Base-by-base conservation (phyloP, 2,797 vertebrate species). In the Tamandua tetradactyla region DNA sequence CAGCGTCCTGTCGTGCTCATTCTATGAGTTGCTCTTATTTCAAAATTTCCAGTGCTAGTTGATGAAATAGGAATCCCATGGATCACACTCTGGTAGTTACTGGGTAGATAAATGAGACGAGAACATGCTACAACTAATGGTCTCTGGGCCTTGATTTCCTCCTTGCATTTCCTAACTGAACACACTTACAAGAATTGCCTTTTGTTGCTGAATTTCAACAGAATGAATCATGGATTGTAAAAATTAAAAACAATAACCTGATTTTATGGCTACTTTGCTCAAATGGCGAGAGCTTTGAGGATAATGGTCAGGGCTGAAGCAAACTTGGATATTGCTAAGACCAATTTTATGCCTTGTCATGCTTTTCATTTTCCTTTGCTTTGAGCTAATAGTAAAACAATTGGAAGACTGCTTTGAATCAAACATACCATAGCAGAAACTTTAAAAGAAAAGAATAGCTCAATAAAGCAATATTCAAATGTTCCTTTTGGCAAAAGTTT, bases 401-500 rank as follows among this genome's bases (percentile, higher is more conserved):
- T 96, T 98, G 97, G 98, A 96, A 95, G 97, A 98, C 96, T 95
- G 80, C 97, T 97, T 96, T 96, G 96, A 96, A 93, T 96, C 94
- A 95, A 95, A 94, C 74, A 87, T 85, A 83, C 17, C 69, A 87
- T 92, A 93, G 92, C 55, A 93, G 68, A 96, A 92, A 96, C 91
- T 94, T 96, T 94, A 93, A 96, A 96, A 95, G 97, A 96, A 97
- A 85, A 89, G 96, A 98, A 96, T 98, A 98, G 97, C 98, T 98
- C 96, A 98, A 97, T 98, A 97, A 98, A 98, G 97, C 95, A 97
- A 94, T 95, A 97, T 98, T 97, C 90, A 97, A 95, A 96, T 89
- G 96, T 98, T 98, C 97, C 96, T 98, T 98, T 98, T 98, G 98
- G 98, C 97, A 98, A 98, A 98, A 94, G 96, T 97, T 98, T 98